These are phyloP conservation scores for Strix occidentalis DNA, from an alignment of 2,797 vertebrate species.

Conservation along the genomic window DNA sequence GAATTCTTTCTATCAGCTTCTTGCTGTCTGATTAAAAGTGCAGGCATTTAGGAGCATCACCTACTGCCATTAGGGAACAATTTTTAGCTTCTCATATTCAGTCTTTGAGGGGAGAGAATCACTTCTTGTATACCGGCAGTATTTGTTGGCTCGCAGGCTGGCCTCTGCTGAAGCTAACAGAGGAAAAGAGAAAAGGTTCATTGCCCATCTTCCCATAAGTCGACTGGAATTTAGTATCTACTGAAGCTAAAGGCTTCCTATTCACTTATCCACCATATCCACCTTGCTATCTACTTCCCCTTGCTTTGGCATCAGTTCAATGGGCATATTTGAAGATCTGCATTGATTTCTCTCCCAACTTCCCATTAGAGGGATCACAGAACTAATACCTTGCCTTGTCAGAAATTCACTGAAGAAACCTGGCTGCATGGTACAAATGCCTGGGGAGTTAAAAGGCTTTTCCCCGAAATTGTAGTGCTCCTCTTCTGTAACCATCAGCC, in stretches of 20 bases:
- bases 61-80: background rate
- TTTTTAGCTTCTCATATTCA: background rate
- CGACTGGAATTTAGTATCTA: background rate
- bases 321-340: background rate
- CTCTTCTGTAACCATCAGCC: background rate
- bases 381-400: background rate
- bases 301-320: background rate
- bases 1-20: background rate
- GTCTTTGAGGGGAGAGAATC: background rate
- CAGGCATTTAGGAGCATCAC: background rate
- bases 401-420: background rate
- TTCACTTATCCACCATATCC: background rate
- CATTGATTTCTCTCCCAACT: background rate
- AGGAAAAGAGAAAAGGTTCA: background rate
- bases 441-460: background rate
- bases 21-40: background rate
- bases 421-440: background rate
- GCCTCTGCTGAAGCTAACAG: background rate
- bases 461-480: background rate
- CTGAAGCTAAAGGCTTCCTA: background rate
- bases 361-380: background rate
- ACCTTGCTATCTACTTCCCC: background rate
- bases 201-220: background rate
- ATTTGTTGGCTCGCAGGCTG: background rate
- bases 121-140: background rate